Conservation (phyloP, 2,113 vertebrate genomes). For the Osmerus eperlanus region DNA sequence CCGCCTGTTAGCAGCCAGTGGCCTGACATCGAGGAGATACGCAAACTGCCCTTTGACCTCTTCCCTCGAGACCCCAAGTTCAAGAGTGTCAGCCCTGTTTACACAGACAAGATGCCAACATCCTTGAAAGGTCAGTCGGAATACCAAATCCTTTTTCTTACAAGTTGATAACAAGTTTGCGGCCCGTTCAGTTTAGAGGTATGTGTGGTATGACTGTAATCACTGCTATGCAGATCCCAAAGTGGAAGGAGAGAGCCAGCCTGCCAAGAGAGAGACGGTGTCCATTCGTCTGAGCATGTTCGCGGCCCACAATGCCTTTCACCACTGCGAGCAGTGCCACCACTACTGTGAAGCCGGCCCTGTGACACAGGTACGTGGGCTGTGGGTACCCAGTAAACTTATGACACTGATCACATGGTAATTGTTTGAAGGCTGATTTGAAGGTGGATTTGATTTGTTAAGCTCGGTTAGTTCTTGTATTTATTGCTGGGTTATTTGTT, state of each 20-base stretch:
- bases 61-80: constrained; percentile 88
- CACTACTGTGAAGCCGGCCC: constrained; percentile 88
- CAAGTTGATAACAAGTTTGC: not conserved
- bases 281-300: constrained; percentile 92
- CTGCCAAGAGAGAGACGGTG: constrained; percentile 78
- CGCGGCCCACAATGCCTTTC: constrained; percentile 94
- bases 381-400: not conserved
- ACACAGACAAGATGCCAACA: constrained; percentile 76
- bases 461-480: not conserved
- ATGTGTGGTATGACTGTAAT: constrained; percentile 9
- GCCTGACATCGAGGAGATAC: constrained; percentile 93
- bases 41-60: constrained; percentile 87
- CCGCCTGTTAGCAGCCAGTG: constrained; percentile 70
- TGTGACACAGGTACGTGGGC: constrained; percentile 74
- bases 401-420: not conserved
- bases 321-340: constrained; percentile 97
- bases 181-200: not conserved
- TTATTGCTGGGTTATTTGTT: not conserved
- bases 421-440: not conserved
- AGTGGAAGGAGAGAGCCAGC: constrained; percentile 69
- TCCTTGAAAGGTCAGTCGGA: constrained; percentile 77
- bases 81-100: constrained; percentile 82
- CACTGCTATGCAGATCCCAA: constrained; percentile 64
- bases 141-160: not conserved
- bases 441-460: not conserved